These are phyloP conservation scores for Epizoanthus scotinus DNA, from an alignment of 92 coral and sea anemone genomes.

Conservation along the genomic window DNA sequence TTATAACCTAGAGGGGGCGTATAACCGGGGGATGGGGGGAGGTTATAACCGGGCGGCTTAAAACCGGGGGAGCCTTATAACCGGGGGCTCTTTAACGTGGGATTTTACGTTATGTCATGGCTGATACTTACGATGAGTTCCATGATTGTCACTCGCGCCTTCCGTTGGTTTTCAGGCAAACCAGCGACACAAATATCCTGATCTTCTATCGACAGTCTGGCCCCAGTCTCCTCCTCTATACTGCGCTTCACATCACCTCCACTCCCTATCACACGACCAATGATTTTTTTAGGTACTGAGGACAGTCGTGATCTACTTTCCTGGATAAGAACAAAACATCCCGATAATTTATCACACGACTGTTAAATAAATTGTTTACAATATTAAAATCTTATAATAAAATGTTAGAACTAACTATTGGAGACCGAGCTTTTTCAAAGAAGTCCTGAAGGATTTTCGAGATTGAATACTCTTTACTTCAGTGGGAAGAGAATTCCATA, in stretches of 20 bases:
- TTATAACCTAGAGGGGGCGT: no score
- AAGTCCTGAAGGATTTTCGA: no score
- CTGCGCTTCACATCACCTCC: not conserved
- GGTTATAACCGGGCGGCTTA: no score
- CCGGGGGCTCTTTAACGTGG: no score
- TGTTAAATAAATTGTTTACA: not conserved
- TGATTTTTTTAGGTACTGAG: not conserved
- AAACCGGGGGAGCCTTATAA: no score
- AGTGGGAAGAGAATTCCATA: no score
- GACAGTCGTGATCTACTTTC: not conserved
- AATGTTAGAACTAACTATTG: no score
- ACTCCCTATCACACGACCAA: constrained; percentile 9
- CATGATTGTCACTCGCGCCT: constrained; percentile 14
- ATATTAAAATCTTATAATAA: no score
- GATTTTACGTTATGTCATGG: no score
- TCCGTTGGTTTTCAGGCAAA: not conserved
- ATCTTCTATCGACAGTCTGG: not conserved
- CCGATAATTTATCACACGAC: not conserved
- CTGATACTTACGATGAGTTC: constrained; percentile 16
- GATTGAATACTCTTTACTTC: no score
- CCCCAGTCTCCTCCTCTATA: constrained; percentile 1
- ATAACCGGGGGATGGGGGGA: no score
- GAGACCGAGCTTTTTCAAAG: no score
- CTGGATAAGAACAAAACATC: not conserved
- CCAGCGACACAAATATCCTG: constrained; percentile 4